These are phyloP conservation scores for Leptobrachium ailaonicum DNA, from an alignment of 2,113 vertebrate genomes.

Conservation along the genomic window DNA sequence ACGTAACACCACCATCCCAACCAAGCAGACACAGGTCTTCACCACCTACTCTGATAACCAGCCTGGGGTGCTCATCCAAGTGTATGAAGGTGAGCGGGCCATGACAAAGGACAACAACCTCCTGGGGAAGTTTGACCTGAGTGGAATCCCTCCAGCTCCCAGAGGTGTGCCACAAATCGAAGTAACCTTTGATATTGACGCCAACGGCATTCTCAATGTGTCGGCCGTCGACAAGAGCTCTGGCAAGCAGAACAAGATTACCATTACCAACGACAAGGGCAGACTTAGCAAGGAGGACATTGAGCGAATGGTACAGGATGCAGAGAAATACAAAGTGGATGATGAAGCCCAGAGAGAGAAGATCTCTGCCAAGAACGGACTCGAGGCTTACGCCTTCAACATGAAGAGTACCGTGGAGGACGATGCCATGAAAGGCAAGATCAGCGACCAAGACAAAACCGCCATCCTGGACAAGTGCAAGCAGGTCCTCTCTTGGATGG, in stretches of 20 bases:
- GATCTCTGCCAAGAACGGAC: constrained; percentile 14
- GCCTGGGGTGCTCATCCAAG: constrained; percentile 37
- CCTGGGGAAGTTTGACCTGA: constrained; percentile 48
- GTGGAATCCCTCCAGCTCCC: constrained; percentile 39
- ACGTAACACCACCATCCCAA: constrained; percentile 77
- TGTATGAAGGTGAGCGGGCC: constrained; percentile 43
- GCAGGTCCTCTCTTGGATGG: constrained; percentile 46
- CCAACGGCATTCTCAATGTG: constrained; percentile 52
- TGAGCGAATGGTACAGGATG: constrained; percentile 20
- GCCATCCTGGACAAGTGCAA: constrained; percentile 41
- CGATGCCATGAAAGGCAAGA: constrained; percentile 42
- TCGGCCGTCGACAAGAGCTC: constrained; percentile 50
- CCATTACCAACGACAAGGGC: constrained; percentile 40
- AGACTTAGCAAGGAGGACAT: constrained; percentile 23
- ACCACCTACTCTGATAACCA: constrained; percentile 46
- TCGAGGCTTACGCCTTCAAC: constrained; percentile 30
- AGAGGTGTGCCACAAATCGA: constrained; percentile 49
- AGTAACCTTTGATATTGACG: constrained; percentile 50
- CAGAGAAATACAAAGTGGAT: neutral
- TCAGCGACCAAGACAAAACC: constrained; percentile 39
- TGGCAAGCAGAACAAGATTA: constrained; percentile 45
- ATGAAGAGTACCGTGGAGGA: constrained; percentile 40
- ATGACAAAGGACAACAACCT: constrained; percentile 51
- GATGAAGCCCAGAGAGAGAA: constrained; percentile 14
- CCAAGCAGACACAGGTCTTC: constrained; percentile 48